Evolutionary conservation across 2,113 vertebrate species (phyloP), one percentile per base, ranked within the genome.

Genomic region (Sorex araneus): DNA sequence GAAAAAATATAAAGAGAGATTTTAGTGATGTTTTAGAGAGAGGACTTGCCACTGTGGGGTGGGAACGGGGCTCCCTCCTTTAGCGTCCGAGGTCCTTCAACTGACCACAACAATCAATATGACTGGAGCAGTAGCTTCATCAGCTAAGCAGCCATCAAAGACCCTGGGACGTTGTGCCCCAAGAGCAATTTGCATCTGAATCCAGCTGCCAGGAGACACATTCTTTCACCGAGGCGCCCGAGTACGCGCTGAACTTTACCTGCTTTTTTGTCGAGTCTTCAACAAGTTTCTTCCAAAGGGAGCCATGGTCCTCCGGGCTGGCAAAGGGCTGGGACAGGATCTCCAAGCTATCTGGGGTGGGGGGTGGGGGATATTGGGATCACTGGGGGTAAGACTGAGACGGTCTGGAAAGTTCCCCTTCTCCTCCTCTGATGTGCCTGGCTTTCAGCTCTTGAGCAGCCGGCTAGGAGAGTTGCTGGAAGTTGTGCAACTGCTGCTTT

Each of bases 281-380:
- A 99, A 97, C 95, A 99, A 98, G 97, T 98, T 98, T 97, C 97
- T 99, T 92, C 99, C 99, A 95, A 99, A 99, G 82, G 99, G 99
- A 97, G 99, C 99, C 99, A 99, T 99, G 96, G 92, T 97, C 84
- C 76, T 8, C 84, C 93, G 84, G 60, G 89, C 47, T 30, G 82
- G 83, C n/a, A 45, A 82, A 92, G 21, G 57, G 57, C 57, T 21
- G 57, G 40, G 93, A 80, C 84, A 45, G 4, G 40, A 84, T 90
- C 89, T 93, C 79, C 11, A 84, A 92, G 83, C 19, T 89, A 86
- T 94, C 93, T 85, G 69, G 93, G 91, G 76, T 91, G 92, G 94
- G 50, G 71, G 32, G 1, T 25, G 67, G 36, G 34, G 8, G 60
- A 32, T 30, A 74, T 71, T 18, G 25, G 76, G 75, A 89, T 80